A percentile compares a stretch with the other conserved stretches of the same genome.
phyloP scores from a whole-genome alignment of 1,140 invertebrate species.

The Penaeus indicus region DNA sequence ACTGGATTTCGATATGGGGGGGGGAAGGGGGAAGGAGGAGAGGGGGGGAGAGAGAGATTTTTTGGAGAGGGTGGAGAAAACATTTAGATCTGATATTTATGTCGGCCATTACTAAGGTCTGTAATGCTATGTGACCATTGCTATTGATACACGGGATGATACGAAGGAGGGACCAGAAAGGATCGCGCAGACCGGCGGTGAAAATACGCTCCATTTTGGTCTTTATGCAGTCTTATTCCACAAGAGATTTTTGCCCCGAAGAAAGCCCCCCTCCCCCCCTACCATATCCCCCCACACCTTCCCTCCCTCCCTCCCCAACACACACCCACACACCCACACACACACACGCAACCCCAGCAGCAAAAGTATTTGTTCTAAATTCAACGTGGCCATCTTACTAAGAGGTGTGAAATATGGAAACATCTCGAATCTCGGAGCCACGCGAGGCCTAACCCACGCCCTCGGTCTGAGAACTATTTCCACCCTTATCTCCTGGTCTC shows the following conservation, averaged over 20 bases:
- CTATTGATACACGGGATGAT: conserved; percentile 46
- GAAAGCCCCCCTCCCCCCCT: too few species aligned
- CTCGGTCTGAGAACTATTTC: not conserved
- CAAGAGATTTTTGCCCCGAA: not conserved
- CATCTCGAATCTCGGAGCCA: conserved; percentile 32
- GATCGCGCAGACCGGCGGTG: too few species aligned
- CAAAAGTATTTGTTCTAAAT: conserved; percentile 50
- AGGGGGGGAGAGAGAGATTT: conserved; percentile 28
- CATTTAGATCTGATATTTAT: conserved; percentile 57
- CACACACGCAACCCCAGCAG: too few species aligned
- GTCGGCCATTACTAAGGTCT: conserved; percentile 54
- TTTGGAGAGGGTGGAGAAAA: conserved; percentile 23
- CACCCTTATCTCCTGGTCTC: not conserved
- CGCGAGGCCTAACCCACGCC: conserved; percentile 19
- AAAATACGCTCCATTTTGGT: not conserved
- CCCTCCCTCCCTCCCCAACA: too few species aligned
- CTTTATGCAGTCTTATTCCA: conserved; percentile 20
- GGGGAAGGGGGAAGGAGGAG: not conserved
- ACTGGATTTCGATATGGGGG: conserved; percentile 45
- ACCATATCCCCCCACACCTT: not conserved
- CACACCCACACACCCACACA: not conserved
- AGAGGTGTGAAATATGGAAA: conserved; percentile 58
- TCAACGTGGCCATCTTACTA: conserved; percentile 55
- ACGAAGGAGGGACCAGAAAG: too few species aligned
- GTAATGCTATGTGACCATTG: conserved; percentile 58